phyloP scores from a whole-genome alignment of 2,888 invertebrate species.

The Pyrrhia umbra region DNA sequence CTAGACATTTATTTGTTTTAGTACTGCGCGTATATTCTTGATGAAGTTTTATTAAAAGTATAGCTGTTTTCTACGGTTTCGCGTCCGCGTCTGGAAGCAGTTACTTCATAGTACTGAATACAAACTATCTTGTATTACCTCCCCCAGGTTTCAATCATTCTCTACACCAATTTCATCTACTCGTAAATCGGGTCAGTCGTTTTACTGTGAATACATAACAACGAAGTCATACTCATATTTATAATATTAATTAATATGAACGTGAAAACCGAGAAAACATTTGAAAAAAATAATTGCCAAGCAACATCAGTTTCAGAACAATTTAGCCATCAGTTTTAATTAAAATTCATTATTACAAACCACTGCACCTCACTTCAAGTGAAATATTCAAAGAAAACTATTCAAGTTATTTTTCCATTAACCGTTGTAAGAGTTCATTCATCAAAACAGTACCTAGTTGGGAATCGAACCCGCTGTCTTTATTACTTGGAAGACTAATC shows the following conservation, averaged over 20 bases:
- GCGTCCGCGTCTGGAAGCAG: no score
- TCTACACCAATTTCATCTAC: no score
- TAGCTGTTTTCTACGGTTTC: no score
- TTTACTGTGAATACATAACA: no score
- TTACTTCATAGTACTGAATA: no score
- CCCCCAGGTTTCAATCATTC: no score
- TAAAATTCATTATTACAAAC: not conserved
- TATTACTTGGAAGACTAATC: constrained; percentile 16
- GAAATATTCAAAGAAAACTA: constrained; percentile 11
- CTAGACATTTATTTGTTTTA: constrained; percentile 2
- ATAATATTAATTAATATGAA: no score
- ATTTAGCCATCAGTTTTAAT: not conserved
- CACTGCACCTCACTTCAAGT: not conserved
- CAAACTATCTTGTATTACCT: no score
- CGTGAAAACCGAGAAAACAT: no score
- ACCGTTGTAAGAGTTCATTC: constrained; percentile 13
- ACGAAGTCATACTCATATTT: no score
- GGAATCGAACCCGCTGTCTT: constrained; percentile 26
- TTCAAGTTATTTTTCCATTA: constrained; percentile 3
- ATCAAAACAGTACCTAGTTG: constrained; percentile 6
- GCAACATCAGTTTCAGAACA: not conserved
- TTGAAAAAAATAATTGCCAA: not conserved
- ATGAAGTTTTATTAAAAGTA: no score
- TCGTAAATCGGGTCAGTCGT: no score
- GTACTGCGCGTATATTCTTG: not conserved